Percentiles rank a stretch among this genome's conserved stretches.
Conservation (phyloP, 1,140 invertebrate species). For the Drosophila chauvacae region DNA sequence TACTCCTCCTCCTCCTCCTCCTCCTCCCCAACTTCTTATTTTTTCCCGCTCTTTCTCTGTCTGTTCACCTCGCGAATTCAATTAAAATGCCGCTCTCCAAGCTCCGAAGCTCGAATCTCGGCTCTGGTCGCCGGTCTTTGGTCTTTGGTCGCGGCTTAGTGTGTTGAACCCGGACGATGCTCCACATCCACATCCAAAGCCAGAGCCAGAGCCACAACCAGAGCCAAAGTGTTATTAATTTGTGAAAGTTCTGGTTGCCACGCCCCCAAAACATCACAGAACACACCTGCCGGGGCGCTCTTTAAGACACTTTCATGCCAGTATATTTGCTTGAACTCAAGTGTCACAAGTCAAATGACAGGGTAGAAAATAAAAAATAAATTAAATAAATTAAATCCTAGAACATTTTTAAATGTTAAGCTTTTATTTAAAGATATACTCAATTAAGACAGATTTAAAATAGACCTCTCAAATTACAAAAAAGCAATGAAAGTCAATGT, state of each 20-base stretch:
- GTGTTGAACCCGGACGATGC: constrained; percentile 64
- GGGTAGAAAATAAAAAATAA: too few relatives aligned
- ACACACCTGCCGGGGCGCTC: constrained; percentile 5
- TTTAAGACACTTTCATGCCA: not conserved
- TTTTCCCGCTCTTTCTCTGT: constrained; percentile 32
- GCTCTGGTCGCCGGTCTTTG: constrained; percentile 25
- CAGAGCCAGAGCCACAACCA: constrained; percentile 3
- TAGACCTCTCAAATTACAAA: not conserved
- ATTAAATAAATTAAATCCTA: too few relatives aligned
- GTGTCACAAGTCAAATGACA: not conserved
- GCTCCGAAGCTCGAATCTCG: constrained; percentile 21
- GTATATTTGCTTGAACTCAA: not conserved
- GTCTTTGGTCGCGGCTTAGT: constrained; percentile 37
- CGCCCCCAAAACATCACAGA: constrained; percentile 39
- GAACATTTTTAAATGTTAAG: fast-evolving
- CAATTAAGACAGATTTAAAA: not conserved
- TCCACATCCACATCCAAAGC: constrained; percentile 24
- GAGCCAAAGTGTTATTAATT: constrained; percentile 74
- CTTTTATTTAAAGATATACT: not conserved
- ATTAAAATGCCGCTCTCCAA: constrained; percentile 72
- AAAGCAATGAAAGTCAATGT: not conserved
- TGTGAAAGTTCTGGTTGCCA: constrained; percentile 77
- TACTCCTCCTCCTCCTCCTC: not conserved
- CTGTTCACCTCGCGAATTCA: constrained; percentile 77
- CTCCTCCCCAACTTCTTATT: not conserved